A percentile compares a stretch with the other conserved stretches of the same genome.
phyloP scores from a whole-genome alignment of 2,113 vertebrate genomes.

The Hiodon tergisus region DNA sequence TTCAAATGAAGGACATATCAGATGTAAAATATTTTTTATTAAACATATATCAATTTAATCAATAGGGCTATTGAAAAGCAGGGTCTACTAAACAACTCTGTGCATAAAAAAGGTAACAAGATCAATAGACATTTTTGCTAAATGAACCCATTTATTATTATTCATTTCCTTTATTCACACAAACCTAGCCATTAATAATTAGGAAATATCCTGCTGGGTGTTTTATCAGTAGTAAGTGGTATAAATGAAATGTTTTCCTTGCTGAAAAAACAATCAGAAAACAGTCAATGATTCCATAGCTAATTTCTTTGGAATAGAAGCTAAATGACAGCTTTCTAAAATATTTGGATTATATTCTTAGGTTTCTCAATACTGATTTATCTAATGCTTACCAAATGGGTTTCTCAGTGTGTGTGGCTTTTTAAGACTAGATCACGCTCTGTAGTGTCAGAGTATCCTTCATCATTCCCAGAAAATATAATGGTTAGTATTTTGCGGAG shows the following conservation, averaged over 20 bases:
- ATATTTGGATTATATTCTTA: conserved; percentile 54
- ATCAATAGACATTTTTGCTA: not conserved
- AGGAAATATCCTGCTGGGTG: conserved; percentile 10
- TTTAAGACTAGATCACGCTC: conserved; percentile 36
- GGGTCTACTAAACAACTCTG: conserved; percentile 1
- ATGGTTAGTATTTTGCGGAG: conserved; percentile 32
- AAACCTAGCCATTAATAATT: too few species aligned
- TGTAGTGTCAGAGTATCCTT: conserved; percentile 41
- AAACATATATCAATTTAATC: too few species aligned
- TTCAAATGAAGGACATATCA: too few species aligned
- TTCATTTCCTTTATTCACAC: too few species aligned
- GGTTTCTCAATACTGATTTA: conserved; percentile 26
- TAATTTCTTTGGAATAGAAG: conserved; percentile 46
- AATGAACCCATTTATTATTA: too few species aligned
- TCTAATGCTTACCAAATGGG: conserved; percentile 64
- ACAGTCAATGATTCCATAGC: conserved; percentile 46
- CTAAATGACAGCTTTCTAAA: conserved; percentile 52
- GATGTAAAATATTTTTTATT: too few species aligned
- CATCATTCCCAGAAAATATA: conserved; percentile 29
- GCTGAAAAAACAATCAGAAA: conserved; percentile 41
- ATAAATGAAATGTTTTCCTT: conserved; percentile 33
- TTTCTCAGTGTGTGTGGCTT: not conserved
- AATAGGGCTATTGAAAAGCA: not conserved
- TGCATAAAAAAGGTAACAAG: not conserved
- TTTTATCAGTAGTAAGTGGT: conserved; percentile 30